Conservation (phyloP, 2,888 invertebrate species). For the Brachypalpus laphriformis region DNA sequence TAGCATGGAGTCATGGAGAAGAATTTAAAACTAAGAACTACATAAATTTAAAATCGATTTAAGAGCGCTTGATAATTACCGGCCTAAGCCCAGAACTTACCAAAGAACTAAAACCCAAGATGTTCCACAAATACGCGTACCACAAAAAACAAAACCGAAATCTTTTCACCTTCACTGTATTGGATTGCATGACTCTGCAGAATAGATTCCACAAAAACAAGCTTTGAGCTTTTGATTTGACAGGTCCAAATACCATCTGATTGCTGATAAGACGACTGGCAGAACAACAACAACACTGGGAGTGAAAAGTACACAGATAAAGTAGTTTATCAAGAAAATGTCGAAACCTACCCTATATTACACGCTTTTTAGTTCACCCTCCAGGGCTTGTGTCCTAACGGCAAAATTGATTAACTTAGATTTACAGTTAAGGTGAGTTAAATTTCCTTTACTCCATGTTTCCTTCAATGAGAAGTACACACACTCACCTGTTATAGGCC, state of each 20-base stretch:
- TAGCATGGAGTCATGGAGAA: too few relatives aligned
- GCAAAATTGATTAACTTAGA: slow-evolving; percentile 80
- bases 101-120: too few relatives aligned
- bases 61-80: too few relatives aligned
- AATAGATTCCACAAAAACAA: not conserved
- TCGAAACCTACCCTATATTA: slow-evolving; percentile 78
- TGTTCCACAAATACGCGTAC: too few relatives aligned
- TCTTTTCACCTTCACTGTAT: not conserved
- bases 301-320: not conserved
- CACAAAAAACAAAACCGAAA: not conserved
- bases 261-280: not conserved
- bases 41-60: too few relatives aligned
- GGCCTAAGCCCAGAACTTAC: too few relatives aligned
- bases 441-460: not conserved
- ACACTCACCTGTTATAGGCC: slow-evolving; percentile 51
- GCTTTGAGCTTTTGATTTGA: slow-evolving; percentile 1
- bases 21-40: too few relatives aligned
- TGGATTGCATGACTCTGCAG: not conserved
- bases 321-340: not conserved
- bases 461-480: not conserved
- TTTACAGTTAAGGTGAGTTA: slow-evolving; percentile 77
- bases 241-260: slow-evolving; percentile 10
- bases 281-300: not conserved
- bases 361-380: slow-evolving; percentile 80
- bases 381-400: slow-evolving; percentile 80